Conservation (phyloP, 2,797 vertebrate species). For the Allenopithecus nigroviridis region DNA sequence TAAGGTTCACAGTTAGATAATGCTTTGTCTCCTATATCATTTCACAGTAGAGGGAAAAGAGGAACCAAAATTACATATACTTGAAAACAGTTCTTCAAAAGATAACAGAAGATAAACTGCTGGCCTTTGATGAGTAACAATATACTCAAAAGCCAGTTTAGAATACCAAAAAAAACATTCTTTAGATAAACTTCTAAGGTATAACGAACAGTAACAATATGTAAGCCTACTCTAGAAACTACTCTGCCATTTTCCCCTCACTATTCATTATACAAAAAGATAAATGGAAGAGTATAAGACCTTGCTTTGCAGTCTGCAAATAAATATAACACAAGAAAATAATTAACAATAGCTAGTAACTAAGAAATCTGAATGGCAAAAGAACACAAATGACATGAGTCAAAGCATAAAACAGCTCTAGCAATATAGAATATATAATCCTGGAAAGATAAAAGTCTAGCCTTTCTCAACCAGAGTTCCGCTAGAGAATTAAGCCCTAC, state of each 20-base stretch:
- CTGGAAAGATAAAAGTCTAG: background rate
- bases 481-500: background rate
- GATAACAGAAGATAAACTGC: background rate
- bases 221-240: background rate
- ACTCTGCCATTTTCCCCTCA: background rate
- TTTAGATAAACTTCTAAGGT: background rate
- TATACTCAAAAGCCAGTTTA: background rate
- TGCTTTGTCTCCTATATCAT: constrained; percentile 92
- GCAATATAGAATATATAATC: background rate
- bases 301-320: background rate
- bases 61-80: constrained; percentile 7
- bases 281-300: background rate
- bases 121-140: constrained; percentile 9
- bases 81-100: constrained; percentile 38
- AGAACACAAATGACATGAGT: background rate
- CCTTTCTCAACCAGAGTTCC: background rate
- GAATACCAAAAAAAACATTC: background rate
- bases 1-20: constrained; percentile 98
- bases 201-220: background rate
- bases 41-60: background rate
- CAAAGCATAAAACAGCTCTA: background rate
- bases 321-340: background rate
- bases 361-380: constrained; percentile 20
- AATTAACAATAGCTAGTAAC: background rate
- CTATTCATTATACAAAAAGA: background rate